A percentile compares a stretch with the other conserved stretches of the same genome.
phyloP scores from a whole-genome alignment of 2,113 vertebrate genomes.

The Micronycteris hirsuta region DNA sequence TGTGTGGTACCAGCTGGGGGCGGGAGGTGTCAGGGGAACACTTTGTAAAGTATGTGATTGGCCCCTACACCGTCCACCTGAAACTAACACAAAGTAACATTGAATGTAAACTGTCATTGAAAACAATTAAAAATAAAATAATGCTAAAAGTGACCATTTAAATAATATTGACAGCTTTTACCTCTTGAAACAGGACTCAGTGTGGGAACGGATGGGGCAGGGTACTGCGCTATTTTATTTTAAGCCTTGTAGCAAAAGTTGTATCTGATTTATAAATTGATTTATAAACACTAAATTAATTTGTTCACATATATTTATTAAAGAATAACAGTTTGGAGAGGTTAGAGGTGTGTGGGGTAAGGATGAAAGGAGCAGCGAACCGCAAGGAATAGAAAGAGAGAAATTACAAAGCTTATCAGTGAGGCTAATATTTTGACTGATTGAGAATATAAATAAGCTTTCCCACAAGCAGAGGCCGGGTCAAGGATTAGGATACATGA shows the following conservation, averaged over 20 bases:
- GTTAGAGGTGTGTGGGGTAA: background rate
- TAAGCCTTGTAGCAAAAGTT: background rate
- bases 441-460: background rate
- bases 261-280: background rate
- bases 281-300: background rate
- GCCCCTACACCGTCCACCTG: background rate
- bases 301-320: background rate
- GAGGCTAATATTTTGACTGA: background rate
- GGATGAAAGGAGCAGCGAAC: background rate
- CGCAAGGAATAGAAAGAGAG: background rate
- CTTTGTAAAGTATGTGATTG: background rate
- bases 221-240: background rate
- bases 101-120: background rate
- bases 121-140: background rate
- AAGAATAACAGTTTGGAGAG: background rate
- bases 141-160: background rate
- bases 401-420: background rate
- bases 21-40: background rate
- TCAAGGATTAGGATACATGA: background rate
- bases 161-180: background rate
- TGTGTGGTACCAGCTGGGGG: background rate
- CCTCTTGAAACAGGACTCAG: background rate
- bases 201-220: background rate
- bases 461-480: background rate
- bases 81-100: background rate